Evolutionary conservation across 1,140 invertebrate species (phyloP), one percentile per base, ranked within the genome.

Genomic region (Solen grandis): DNA sequence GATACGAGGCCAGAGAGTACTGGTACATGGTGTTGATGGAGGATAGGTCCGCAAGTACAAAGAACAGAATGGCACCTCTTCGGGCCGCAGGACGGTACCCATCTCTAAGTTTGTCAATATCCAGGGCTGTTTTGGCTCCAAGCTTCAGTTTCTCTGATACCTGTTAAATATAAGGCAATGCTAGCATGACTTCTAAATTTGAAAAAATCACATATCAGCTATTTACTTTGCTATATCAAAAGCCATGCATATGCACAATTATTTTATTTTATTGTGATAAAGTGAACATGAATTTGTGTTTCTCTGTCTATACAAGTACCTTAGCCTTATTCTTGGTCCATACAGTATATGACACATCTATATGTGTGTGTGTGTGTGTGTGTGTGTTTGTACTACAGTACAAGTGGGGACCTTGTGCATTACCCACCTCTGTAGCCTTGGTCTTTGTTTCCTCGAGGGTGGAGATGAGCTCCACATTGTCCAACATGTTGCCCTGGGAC

Each of bases 21-120:
- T 98, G 97, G 89, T 98, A 98, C 96, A 98, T 98, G 14, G 94
- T 92, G 90, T 97, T 97, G 0, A 98, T 95, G 0, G 93, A 92
- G 0, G 96, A 94, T 96, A 98, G 96, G 88, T 98, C 96, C 0
- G 95, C 94, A 10, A 98, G 91, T 2, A 97, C 96, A 89, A 98
- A 98, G 90, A 98, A 98, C 27, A 98, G 92, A 68, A 97, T 95
- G 13, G 97, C 96, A 16, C 97, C 97, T 69, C 96, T 93, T 84
- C 94, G 95, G 0, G 97, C 96, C 1, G 95, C 96, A 0, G 95
- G 94, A 41, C 96, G 93, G 91, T 97, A 98, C 0, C 95, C 95
- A 82, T 97, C 95, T 72, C 97, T 92, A 0, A 97, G 91, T 50
- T 94, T 94, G 84, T 98, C 96, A 70, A 98, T 97, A 83, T 97